Evolutionary conservation across 1,140 invertebrate species (phyloP).

Genomic region (Euwallacea fornicatus): DNA sequence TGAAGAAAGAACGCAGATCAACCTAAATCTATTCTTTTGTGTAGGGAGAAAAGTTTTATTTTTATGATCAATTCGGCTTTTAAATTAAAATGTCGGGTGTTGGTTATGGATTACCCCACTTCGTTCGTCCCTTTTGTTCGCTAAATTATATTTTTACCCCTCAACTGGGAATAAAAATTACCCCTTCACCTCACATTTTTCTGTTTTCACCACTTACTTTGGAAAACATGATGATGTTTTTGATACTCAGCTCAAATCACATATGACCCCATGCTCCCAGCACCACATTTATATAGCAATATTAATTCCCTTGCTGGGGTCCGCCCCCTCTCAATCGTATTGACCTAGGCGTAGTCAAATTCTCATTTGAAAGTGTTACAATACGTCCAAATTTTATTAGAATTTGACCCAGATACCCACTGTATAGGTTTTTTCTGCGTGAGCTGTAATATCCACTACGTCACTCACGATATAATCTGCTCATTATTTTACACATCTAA

Average conservation of each 20-base stretch:
- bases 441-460: not conserved
- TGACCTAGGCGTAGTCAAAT: not conserved
- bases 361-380: slow-evolving; percentile 6
- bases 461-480: not conserved
- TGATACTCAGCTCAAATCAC: not conserved
- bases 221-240: slow-evolving; percentile 5
- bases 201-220: slow-evolving; percentile 2
- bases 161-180: too few species aligned
- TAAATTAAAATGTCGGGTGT: too few species aligned
- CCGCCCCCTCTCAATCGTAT: not conserved
- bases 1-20: too few species aligned
- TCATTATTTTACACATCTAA: not conserved
- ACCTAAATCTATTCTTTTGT: too few species aligned
- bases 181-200: too few species aligned
- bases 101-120: too few species aligned
- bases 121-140: too few species aligned
- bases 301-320: not conserved
- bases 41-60: too few species aligned
- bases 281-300: slow-evolving; percentile 4
- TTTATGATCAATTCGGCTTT: too few species aligned
- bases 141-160: too few species aligned
- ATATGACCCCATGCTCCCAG: not conserved
- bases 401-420: slow-evolving; percentile 5
- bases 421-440: not conserved
- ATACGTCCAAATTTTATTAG: not conserved